Conservation (phyloP, 2,113 vertebrate species). For the Melanostigma gelatinosum region DNA sequence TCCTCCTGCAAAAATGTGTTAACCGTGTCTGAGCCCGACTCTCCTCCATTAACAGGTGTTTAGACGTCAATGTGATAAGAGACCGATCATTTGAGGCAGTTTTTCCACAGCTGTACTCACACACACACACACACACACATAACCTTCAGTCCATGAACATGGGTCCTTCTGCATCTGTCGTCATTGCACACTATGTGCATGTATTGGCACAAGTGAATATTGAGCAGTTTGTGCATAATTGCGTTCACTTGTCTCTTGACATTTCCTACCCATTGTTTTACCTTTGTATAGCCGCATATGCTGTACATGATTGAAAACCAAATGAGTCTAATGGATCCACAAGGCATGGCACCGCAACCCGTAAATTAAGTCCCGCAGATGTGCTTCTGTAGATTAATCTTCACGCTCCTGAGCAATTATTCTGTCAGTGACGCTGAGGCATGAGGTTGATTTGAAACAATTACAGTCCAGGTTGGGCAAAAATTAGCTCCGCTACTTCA, state of each 20-base stretch:
- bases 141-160: background rate
- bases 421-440: constrained; percentile 66
- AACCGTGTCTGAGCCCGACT: constrained; percentile 14
- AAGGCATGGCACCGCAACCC: constrained; percentile 62
- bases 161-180: background rate
- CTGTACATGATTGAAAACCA: constrained; percentile 52
- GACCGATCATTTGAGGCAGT: background rate
- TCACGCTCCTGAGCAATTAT: constrained; percentile 75
- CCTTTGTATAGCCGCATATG: constrained; percentile 60
- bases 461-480: constrained; percentile 76
- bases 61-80: constrained; percentile 7
- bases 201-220: constrained; percentile 12
- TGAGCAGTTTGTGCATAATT: constrained; percentile 7
- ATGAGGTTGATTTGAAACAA: constrained; percentile 83
- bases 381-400: constrained; percentile 83
- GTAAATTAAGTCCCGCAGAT: constrained; percentile 81
- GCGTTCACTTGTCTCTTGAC: constrained; percentile 30
- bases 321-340: constrained; percentile 71
- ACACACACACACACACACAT: background rate
- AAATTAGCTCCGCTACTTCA: constrained; percentile 74
- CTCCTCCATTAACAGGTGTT: constrained; percentile 38
- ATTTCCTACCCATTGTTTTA: constrained; percentile 26
- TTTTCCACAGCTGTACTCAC: background rate
- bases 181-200: background rate
- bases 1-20: constrained; percentile 35